Conservation (phyloP, 2,113 vertebrate genomes). For the Erythrolamprus reginae region DNA sequence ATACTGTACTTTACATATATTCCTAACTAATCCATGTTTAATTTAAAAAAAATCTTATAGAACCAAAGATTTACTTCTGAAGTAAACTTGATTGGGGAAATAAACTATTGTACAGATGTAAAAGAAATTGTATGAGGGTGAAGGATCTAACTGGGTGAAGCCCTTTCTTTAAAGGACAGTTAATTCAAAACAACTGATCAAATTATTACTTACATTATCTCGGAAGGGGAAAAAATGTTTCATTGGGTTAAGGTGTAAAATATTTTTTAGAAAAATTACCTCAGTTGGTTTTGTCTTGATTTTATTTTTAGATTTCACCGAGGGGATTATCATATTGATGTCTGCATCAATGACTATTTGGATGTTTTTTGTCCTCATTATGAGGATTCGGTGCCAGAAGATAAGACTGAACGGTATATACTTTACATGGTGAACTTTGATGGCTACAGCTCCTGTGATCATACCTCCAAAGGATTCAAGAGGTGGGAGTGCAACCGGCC, state of each 20-base stretch:
- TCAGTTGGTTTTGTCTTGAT: conserved; percentile 13
- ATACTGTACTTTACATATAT: background rate
- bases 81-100: background rate
- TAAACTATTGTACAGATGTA: background rate
- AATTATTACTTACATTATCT: background rate
- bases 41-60: background rate
- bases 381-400: conserved; percentile 89
- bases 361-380: conserved; percentile 98
- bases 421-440: conserved; percentile 99
- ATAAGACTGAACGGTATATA: conserved; percentile 91
- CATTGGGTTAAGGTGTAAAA: background rate
- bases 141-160: background rate
- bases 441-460: conserved; percentile 97
- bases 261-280: background rate
- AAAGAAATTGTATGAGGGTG: background rate
- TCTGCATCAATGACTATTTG: conserved; percentile 98
- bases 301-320: conserved; percentile 82
- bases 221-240: no score
- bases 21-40: background rate
- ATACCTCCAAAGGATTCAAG: conserved; percentile 97
- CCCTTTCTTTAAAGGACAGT: background rate
- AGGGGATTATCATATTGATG: conserved; percentile 95
- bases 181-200: background rate
- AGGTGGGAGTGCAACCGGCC: conserved; percentile 98
- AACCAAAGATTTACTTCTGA: background rate